Evolutionary conservation across 2,888 invertebrate genomes (phyloP).

Genomic region (Agrotis exclamationis): DNA sequence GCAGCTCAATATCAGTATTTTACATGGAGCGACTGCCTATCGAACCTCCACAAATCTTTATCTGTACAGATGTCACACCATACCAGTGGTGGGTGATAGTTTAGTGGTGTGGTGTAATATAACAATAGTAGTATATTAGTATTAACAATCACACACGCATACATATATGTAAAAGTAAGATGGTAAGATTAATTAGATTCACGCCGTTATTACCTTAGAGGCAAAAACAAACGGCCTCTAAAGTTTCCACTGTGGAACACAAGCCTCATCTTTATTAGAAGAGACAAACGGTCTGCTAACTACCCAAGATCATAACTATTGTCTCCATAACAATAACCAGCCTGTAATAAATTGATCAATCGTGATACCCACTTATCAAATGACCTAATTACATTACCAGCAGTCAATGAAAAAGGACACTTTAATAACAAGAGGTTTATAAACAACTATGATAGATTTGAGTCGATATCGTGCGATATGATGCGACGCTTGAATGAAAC

Average conservation of each 20-base stretch:
- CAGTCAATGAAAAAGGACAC: slow-evolving; percentile 35
- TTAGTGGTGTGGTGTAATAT: no score
- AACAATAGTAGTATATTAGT: no score
- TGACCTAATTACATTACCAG: slow-evolving; percentile 39
- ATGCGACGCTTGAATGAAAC: background rate
- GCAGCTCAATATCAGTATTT: no score
- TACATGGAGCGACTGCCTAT: no score
- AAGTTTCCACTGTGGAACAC: background rate
- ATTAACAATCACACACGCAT: no score
- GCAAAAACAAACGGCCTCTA: no score
- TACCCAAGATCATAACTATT: slow-evolving; percentile 4
- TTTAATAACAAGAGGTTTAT: slow-evolving; percentile 6
- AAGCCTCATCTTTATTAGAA: background rate
- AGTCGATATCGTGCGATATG: background rate
- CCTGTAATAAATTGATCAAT: slow-evolving; percentile 24
- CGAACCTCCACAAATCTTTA: no score
- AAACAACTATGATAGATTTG: slow-evolving; percentile 10
- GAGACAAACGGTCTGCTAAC: background rate
- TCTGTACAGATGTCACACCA: no score
- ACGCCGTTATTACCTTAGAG: no score
- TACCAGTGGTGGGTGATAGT: no score
- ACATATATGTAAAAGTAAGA: no score
- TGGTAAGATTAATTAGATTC: no score
- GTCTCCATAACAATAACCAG: slow-evolving; percentile 1
- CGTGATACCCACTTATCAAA: slow-evolving; percentile 11